Percentiles rank a stretch among this genome's conserved stretches.
Evolutionary conservation across 1,140 invertebrate species (phyloP).

Genomic region (Danaus plexippus): DNA sequence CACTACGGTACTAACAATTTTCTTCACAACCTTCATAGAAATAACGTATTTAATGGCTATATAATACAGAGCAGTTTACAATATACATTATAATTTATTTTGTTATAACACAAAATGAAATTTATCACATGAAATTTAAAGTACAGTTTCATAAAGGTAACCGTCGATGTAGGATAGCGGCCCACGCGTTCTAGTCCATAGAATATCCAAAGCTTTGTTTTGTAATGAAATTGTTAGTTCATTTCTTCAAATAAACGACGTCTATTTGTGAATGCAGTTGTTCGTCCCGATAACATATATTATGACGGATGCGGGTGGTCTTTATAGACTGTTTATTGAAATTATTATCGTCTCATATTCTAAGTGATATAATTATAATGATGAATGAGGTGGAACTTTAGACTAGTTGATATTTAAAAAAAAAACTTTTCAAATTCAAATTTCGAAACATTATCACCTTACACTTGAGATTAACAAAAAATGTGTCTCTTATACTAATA

Average conservation of each 20-base stretch:
- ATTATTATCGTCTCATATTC: conserved; percentile 14
- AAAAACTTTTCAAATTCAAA: too few species aligned
- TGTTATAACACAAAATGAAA: conserved; percentile 25
- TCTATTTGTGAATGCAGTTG: conserved; percentile 42
- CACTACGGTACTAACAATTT: conserved; percentile 54
- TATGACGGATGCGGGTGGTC: conserved; percentile 48
- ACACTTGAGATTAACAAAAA: too few species aligned
- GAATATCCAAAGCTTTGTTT: conserved; percentile 65
- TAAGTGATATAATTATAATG: conserved; percentile 4
- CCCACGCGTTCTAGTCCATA: conserved; percentile 66
- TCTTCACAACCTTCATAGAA: conserved; percentile 23
- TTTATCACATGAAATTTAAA: conserved; percentile 26
- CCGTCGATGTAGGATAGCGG: conserved; percentile 49
- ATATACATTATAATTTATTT: conserved; percentile 7
- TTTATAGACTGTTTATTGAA: conserved; percentile 38
- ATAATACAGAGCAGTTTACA: conserved; percentile 23
- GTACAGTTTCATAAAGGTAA: conserved; percentile 24
- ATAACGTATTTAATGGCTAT: conserved; percentile 24
- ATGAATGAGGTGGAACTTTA: too few species aligned
- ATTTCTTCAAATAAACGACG: conserved; percentile 62
- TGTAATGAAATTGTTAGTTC: conserved; percentile 67
- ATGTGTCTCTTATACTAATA: too few species aligned
- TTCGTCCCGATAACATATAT: conserved; percentile 32
- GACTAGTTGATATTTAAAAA: too few species aligned
- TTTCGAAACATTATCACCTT: too few species aligned